phyloP scores from a whole-genome alignment of 1,140 invertebrate species.

The Saccostrea glomerata region DNA sequence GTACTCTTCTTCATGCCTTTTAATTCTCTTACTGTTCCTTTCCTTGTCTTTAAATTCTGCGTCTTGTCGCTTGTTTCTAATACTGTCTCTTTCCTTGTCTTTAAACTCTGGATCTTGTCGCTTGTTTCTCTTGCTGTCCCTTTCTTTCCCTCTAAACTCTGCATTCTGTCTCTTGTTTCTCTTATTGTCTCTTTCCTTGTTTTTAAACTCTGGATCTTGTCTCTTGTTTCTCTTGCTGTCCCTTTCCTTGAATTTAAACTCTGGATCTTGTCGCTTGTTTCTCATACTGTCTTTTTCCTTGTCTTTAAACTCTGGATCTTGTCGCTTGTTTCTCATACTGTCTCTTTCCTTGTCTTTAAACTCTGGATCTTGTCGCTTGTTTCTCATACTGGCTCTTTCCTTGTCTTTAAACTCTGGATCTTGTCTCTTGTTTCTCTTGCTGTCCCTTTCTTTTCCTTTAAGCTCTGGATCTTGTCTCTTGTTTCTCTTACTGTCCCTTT shows the following conservation, averaged over 20 bases:
- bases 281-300: background rate
- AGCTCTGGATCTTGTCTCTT: too few relatives aligned
- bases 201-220: slow-evolving; percentile 40
- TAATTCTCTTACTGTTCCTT: slow-evolving; percentile 42
- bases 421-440: background rate
- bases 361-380: slow-evolving; percentile 28
- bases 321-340: slow-evolving; percentile 32
- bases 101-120: slow-evolving; percentile 17
- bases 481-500: too few relatives aligned
- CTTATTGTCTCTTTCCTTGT: slow-evolving; percentile 43
- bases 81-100: slow-evolving; percentile 43
- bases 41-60: slow-evolving; percentile 30
- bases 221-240: background rate
- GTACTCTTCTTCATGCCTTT: background rate
- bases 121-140: slow-evolving; percentile 7
- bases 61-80: slow-evolving; percentile 17
- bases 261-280: slow-evolving; percentile 13
- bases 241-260: background rate
- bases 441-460: too few relatives aligned
- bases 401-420: background rate
- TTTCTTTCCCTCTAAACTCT: background rate
- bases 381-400: slow-evolving; percentile 19
- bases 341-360: slow-evolving; percentile 36
- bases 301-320: background rate
- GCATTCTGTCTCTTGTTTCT: slow-evolving; percentile 8